Percentiles rank a stretch among this genome's conserved stretches.
Conservation (phyloP, 2,888 invertebrate species). For the Empis livida region DNA sequence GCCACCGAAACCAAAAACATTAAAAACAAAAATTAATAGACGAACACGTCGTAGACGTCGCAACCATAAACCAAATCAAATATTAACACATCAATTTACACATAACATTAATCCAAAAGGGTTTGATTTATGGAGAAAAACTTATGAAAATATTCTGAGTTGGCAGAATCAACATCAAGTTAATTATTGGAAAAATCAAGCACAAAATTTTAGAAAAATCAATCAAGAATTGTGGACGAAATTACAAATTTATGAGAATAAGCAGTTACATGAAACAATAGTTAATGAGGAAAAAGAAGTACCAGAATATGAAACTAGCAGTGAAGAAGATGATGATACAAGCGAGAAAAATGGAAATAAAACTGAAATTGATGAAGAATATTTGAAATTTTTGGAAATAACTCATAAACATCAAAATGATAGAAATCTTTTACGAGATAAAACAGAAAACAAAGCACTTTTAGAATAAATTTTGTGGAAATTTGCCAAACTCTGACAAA, state of each 20-base stretch:
- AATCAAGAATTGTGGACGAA: conserved; percentile 9
- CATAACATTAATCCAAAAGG: background rate
- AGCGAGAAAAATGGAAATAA: background rate
- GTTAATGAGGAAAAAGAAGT: background rate
- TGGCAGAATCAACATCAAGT: conserved; percentile 12
- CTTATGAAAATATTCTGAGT: conserved; percentile 10
- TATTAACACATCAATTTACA: background rate
- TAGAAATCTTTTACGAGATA: background rate
- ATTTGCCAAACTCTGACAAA: no score
- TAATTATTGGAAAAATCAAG: conserved; percentile 11
- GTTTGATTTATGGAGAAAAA: conserved; percentile 8
- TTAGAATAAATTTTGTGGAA: no score
- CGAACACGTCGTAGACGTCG: background rate
- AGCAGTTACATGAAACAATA: background rate
- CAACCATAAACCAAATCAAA: background rate
- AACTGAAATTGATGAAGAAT: conserved; percentile 6
- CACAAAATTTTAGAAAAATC: conserved; percentile 6
- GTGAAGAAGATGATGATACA: conserved; percentile 3
- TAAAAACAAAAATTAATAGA: background rate
- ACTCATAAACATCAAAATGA: conserved; percentile 11
- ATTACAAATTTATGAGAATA: background rate
- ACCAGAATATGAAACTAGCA: conserved; percentile 7
- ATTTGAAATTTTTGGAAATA: conserved; percentile 11
- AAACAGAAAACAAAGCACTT: no score
- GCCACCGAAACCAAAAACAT: background rate